Conservation (phyloP, 2,113 vertebrate genomes). For the Argyrosomus japonicus region DNA sequence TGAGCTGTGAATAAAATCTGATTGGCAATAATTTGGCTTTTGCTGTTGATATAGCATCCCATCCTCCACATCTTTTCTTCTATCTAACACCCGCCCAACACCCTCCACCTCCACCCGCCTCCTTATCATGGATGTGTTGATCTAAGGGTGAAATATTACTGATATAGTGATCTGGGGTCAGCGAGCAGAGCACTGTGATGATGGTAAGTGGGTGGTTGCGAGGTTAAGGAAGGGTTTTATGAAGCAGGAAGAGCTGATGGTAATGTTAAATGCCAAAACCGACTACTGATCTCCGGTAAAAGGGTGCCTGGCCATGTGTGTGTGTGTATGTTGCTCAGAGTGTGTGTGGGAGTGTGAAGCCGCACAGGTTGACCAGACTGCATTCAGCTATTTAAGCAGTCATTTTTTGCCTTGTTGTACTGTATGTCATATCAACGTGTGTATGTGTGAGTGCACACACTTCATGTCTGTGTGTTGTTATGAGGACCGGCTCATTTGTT, state of each 20-base stretch:
- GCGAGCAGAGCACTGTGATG: constrained; percentile 67
- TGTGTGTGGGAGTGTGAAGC: constrained; percentile 39
- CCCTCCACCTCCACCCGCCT: neutral
- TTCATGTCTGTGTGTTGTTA: constrained; percentile 27
- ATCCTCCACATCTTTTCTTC: constrained; percentile 65
- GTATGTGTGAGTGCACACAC: neutral
- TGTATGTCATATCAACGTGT: constrained; percentile 24
- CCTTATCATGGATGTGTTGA: constrained; percentile 67
- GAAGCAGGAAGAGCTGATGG: constrained; percentile 69
- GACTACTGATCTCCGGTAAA: constrained; percentile 67
- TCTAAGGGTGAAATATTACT: constrained; percentile 81
- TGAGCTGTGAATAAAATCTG: constrained; percentile 88
- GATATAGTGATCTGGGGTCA: constrained; percentile 75
- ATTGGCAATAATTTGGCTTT: constrained; percentile 87
- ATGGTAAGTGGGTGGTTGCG: constrained; percentile 71
- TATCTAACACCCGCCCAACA: constrained; percentile 20
- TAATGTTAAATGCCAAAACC: constrained; percentile 79
- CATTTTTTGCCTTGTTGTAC: constrained; percentile 33
- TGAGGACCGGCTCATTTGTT: constrained; percentile 55
- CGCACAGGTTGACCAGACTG: constrained; percentile 37
- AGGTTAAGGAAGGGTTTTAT: constrained; percentile 60
- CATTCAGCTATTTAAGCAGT: constrained; percentile 47
- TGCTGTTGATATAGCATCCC: constrained; percentile 80
- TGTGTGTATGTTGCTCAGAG: constrained; percentile 16
- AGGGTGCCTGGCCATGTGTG: constrained; percentile 48